Evolutionary conservation across 2,888 invertebrate species (phyloP), one percentile per base, ranked within the genome.

Genomic region (Acronicta leporina): DNA sequence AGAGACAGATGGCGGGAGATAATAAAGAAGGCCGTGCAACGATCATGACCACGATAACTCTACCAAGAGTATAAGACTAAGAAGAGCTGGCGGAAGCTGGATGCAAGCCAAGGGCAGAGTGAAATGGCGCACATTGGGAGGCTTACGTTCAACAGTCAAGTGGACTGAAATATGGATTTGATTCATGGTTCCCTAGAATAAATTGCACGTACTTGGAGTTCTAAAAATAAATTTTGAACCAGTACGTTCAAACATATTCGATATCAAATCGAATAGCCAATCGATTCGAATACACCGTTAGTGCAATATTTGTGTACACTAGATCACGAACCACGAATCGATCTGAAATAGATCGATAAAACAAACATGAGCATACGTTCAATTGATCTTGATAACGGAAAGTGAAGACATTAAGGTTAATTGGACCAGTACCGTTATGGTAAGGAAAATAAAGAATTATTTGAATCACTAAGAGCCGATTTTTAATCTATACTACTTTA

Each of bases 251-350:
- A 35, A 35, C 35, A 35, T 13, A 35, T 35, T 11, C 13, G 35
- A 5, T 35, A 35, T 35, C 35, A 13, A 11, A 35, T 35, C 41
- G 40, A 63, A 58, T 44, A 44, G 25, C 27, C 43, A 41, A 58
- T 35, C 44, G 8, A 65, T 56, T 11, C 7, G 16, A 47, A 43
- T 38, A 13, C 38, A n/a, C 63, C 46, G 50, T 35, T 60, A 47
- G 15, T 14, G 30, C 42, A 50, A 47, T 64, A 68, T 68, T 64
- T 67, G 61, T 6, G 42, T 42, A 50, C 50, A 42, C 46, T 68
- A 67, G 60, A 63, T 30, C 42, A 60, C 16, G 4, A 68, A 5
- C 35, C 46, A 60, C 14, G 46, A 43, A 50, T 68, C 50, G 61
- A 64, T 64, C 60, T 47, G 30, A 30, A 30, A 30, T 30, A 30